These are phyloP conservation scores for Callipepla squamata DNA, from an alignment of 2,113 vertebrate species.

Conservation along the genomic window DNA sequence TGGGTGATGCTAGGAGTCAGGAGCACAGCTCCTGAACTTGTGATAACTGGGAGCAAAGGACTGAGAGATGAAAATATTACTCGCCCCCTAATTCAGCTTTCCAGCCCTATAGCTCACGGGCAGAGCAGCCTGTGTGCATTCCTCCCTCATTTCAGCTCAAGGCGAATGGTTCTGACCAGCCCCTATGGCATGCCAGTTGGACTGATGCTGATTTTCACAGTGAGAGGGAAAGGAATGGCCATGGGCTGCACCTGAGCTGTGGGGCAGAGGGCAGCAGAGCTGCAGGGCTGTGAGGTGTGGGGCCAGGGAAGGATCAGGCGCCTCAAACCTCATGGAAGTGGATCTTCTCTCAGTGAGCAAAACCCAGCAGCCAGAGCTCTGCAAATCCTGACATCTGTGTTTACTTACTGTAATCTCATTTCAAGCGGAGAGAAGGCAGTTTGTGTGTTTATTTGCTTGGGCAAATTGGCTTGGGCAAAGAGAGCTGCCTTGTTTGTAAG, in stretches of 20 bases:
- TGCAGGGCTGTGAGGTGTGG: neutral
- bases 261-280: fast-evolving
- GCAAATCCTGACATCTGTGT: neutral
- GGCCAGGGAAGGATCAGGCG: fast-evolving
- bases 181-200: fast-evolving
- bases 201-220: neutral
- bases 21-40: neutral
- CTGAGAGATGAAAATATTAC: neutral
- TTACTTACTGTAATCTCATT: neutral
- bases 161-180: neutral
- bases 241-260: neutral
- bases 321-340: fast-evolving
- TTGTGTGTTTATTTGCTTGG: neutral
- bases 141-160: neutral
- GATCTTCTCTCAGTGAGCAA: neutral
- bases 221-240: neutral
- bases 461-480: neutral
- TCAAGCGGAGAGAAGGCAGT: neutral
- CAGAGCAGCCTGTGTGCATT: neutral
- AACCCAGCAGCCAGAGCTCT: neutral
- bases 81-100: neutral
- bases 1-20: neutral
- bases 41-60: neutral
- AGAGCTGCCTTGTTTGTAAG: neutral
- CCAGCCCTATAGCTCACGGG: neutral